Percentiles rank a stretch among this genome's conserved stretches.
phyloP scores from a whole-genome alignment of 2,888 invertebrate species.

The Busseola fusca region DNA sequence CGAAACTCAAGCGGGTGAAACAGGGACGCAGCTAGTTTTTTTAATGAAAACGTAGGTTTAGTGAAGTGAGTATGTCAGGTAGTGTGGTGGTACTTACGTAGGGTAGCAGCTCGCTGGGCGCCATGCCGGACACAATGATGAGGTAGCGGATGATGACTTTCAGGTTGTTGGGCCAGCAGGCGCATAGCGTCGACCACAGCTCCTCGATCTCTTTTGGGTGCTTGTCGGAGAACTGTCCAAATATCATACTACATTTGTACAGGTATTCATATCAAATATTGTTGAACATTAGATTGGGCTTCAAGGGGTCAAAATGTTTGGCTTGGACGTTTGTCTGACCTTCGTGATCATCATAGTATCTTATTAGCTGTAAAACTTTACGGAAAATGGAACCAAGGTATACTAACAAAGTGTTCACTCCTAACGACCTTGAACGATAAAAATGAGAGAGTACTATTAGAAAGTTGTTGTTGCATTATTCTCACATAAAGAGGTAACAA shows the following conservation, averaged over 20 bases:
- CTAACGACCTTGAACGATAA: constrained; percentile 6
- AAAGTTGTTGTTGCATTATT: background rate
- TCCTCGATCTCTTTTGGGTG: constrained; percentile 98
- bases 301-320: background rate
- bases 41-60: background rate
- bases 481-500: too few species aligned
- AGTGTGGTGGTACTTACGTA: constrained; percentile 91
- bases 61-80: background rate
- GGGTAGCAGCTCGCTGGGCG: constrained; percentile 97
- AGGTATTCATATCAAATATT: background rate
- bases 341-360: background rate
- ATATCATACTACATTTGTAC: background rate
- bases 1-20: too few species aligned
- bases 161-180: constrained; percentile 99
- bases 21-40: too few species aligned
- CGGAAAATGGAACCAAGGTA: background rate
- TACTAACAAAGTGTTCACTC: background rate
- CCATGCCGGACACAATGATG: constrained; percentile 98
- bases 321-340: background rate
- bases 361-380: background rate
- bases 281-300: background rate
- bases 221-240: constrained; percentile 95
- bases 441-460: background rate
- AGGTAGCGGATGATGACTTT: constrained; percentile 98
- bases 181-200: constrained; percentile 98